phyloP scores from a whole-genome alignment of 2,888 invertebrate genomes.

The Lasioglossum lativentre region DNA sequence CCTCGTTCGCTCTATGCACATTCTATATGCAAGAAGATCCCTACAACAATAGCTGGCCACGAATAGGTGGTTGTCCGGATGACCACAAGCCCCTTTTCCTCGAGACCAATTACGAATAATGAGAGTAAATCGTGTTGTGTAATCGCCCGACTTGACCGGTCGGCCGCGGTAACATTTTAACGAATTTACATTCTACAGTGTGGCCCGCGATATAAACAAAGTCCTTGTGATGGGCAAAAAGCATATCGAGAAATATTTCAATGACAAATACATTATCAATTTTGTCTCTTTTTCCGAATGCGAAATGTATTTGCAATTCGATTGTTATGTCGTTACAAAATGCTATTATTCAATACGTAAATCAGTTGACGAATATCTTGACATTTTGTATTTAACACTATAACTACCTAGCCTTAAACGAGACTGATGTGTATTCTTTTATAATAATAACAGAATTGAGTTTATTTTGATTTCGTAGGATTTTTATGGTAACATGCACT shows the following conservation, averaged over 20 bases:
- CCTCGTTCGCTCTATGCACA: slow-evolving; percentile 23
- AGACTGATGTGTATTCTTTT: too few species aligned
- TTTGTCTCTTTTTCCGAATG: too few species aligned
- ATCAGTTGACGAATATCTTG: too few species aligned
- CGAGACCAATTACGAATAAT: slow-evolving; percentile 76
- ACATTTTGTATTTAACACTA: too few species aligned
- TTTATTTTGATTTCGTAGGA: too few species aligned
- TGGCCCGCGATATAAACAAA: not conserved
- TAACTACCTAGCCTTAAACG: too few species aligned
- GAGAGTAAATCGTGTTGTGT: slow-evolving; percentile 72
- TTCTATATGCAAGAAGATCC: slow-evolving; percentile 49
- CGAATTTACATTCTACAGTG: not conserved
- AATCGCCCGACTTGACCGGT: slow-evolving; percentile 56
- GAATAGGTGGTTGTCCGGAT: slow-evolving; percentile 32
- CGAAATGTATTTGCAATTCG: too few species aligned
- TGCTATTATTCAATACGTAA: too few species aligned
- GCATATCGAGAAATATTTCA: too few species aligned
- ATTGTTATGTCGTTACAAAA: too few species aligned
- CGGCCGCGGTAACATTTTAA: not conserved
- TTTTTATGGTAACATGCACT: too few species aligned
- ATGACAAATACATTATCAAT: not conserved
- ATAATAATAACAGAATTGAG: too few species aligned
- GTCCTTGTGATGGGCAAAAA: not conserved
- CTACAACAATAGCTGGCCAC: slow-evolving; percentile 56
- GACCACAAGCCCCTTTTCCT: slow-evolving; percentile 33